A percentile compares a stretch with the other conserved stretches of the same genome.
Conservation (phyloP, 2,888 invertebrate genomes). For the Lithosia quadra region DNA sequence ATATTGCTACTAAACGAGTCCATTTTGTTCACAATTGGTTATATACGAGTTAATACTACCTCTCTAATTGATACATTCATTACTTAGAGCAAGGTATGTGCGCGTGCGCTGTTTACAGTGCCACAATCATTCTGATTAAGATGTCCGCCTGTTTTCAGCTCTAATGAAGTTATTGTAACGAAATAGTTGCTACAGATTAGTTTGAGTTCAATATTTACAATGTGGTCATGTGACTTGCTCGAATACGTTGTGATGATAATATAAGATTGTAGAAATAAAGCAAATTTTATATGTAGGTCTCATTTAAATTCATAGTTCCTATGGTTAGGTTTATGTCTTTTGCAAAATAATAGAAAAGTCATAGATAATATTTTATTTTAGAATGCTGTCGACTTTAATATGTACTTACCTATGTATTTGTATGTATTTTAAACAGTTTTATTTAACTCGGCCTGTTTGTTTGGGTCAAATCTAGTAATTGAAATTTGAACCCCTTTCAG, state of each 20-base stretch:
- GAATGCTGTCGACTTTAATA: too few species aligned
- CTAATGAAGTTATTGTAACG: constrained; percentile 41
- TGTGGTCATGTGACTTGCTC: neutral
- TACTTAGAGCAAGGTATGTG: neutral
- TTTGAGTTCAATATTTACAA: constrained; percentile 2
- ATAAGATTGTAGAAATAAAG: neutral
- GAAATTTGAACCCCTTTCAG: too few species aligned
- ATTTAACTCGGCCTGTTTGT: too few species aligned
- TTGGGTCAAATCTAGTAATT: too few species aligned
- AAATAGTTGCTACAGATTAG: constrained; percentile 14
- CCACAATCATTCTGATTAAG: constrained; percentile 17
- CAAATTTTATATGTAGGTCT: neutral
- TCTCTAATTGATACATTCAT: constrained; percentile 16
- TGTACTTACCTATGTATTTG: too few species aligned
- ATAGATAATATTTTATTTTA: too few species aligned
- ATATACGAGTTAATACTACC: neutral
- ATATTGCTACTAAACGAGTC: neutral
- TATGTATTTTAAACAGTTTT: too few species aligned
- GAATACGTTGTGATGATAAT: neutral
- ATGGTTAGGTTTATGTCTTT: too few species aligned
- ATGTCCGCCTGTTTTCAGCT: constrained; percentile 8
- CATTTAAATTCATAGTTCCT: too few species aligned
- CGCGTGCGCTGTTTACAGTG: constrained; percentile 1
- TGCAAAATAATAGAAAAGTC: too few species aligned
- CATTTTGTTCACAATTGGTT: constrained; percentile 10